A percentile compares a stretch with the other conserved stretches of the same genome.
Conservation (phyloP, 2,888 invertebrate genomes). For the Eristalis pertinax region DNA sequence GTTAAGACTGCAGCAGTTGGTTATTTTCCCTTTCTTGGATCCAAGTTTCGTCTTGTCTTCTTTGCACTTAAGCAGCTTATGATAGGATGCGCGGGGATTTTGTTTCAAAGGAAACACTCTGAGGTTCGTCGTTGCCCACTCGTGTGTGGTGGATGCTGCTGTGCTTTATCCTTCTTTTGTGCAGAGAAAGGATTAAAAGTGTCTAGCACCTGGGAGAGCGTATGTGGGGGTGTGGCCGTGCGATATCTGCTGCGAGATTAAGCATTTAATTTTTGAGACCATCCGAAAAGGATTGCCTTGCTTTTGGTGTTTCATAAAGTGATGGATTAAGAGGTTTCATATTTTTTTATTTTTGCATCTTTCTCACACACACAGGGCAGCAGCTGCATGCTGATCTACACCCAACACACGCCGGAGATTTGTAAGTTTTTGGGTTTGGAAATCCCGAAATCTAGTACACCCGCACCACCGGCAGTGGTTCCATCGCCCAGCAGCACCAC, state of each 20-base stretch:
- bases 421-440: conserved; percentile 78
- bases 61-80: conserved; percentile 61
- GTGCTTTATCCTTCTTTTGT: conserved; percentile 32
- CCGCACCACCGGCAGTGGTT: background rate
- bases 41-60: conserved; percentile 40
- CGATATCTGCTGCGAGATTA: conserved; percentile 32
- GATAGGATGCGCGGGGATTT: conserved; percentile 49
- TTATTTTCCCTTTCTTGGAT: conserved; percentile 49
- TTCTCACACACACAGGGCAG: conserved; percentile 76
- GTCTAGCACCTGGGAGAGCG: conserved; percentile 55
- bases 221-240: conserved; percentile 18
- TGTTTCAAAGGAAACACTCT: conserved; percentile 51
- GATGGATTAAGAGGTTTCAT: conserved; percentile 48
- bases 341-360: conserved; percentile 12
- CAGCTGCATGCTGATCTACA: conserved; percentile 78
- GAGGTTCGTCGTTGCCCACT: conserved; percentile 1
- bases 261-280: conserved; percentile 63
- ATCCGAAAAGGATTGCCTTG: background rate
- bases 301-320: conserved; percentile 41
- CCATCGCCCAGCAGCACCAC: background rate
- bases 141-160: background rate
- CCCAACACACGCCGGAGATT: conserved; percentile 79
- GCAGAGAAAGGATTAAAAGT: conserved; percentile 56
- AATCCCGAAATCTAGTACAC: conserved; percentile 44
- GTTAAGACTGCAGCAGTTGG: conserved; percentile 43